A percentile compares a stretch with the other conserved stretches of the same genome.
Conservation (phyloP, 2,797 vertebrate species). For the Poliocrania exsul region DNA sequence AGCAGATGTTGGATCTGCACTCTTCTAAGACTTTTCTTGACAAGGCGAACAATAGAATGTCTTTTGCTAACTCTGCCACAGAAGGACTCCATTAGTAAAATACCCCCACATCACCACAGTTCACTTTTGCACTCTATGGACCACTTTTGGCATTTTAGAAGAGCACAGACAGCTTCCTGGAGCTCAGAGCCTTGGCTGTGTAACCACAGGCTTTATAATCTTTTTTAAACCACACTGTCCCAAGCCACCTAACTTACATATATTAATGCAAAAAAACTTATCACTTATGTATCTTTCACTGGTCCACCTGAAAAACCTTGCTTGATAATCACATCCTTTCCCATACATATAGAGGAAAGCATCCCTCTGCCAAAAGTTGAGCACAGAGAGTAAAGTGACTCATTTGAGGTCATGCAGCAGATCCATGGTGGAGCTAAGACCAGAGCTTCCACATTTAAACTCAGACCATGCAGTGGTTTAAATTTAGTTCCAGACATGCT, state of each 20-base stretch:
- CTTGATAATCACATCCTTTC: not conserved
- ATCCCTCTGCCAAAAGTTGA: not conserved
- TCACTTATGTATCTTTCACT: not conserved
- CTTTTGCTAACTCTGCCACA: not conserved
- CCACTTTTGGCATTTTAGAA: not conserved
- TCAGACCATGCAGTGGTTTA: not conserved
- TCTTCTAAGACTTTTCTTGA: not conserved
- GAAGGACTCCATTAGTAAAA: not conserved
- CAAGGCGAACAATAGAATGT: not conserved
- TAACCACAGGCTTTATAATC: not conserved
- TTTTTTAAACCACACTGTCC: not conserved
- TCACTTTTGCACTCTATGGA: not conserved
- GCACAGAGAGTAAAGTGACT: not conserved
- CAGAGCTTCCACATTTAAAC: not conserved
- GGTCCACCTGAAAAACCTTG: not conserved
- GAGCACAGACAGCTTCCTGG: not conserved
- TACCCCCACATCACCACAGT: not conserved
- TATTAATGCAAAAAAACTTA: not conserved
- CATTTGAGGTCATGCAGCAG: not conserved
- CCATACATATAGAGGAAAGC: not conserved
- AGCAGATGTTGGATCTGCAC: not conserved
- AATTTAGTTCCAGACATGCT: slow-evolving; percentile 30
- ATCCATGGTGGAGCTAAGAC: not conserved
- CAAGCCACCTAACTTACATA: not conserved
- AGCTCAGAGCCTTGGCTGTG: not conserved